Base-by-base conservation (phyloP, 2,888 invertebrate species). In the Gonocerus acuteangulatus region DNA sequence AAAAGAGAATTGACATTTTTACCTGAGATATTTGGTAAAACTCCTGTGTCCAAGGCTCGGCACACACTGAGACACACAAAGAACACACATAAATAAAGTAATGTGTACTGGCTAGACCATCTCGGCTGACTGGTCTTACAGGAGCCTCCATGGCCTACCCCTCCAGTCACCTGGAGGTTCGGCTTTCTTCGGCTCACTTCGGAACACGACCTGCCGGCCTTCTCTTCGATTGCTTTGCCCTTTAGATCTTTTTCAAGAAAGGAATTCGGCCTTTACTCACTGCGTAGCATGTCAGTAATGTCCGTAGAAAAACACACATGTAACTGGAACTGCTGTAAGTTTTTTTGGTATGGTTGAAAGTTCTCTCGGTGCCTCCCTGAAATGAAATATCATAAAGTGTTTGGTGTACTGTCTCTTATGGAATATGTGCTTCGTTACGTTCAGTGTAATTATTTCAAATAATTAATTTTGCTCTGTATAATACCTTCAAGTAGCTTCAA, bases 51-150 rank as follows among this genome's bases (percentile, higher is more conserved):
- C 54, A 39, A 54, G 36, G 39, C 39, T 54, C 54, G 54, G 54
- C 54, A 42, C 54, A 54, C 54, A 54, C 54, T 54, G 54, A 54
- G 54, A 42, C 54, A 54, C 54, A 42, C 54, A 54, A 19, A 54
- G 42, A 54, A 39, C 42, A 54, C 54, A 54, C 54, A 42, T 54
- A 54, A 13, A 54, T 54, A 54, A 54, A 42, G 6, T n/a, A 22
- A 54, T 42, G 42, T 42, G 54, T 42, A 54, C 54, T 22, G 54
- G 54, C 42, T 54, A 54, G 11, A 54, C 54, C 54, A 54, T 54
- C 39, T 42, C 54, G 54, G 54, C 42, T 11, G 54, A 54, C 54
- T 54, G 54, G 42, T 22, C 39, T 21, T 16, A 4, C 51, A 15
- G 21, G 9, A 42, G 42, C n/a, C n/a, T 39, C 39, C 39, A 9